Conservation (phyloP, 2,888 invertebrate species). For the Polietes domitor region DNA sequence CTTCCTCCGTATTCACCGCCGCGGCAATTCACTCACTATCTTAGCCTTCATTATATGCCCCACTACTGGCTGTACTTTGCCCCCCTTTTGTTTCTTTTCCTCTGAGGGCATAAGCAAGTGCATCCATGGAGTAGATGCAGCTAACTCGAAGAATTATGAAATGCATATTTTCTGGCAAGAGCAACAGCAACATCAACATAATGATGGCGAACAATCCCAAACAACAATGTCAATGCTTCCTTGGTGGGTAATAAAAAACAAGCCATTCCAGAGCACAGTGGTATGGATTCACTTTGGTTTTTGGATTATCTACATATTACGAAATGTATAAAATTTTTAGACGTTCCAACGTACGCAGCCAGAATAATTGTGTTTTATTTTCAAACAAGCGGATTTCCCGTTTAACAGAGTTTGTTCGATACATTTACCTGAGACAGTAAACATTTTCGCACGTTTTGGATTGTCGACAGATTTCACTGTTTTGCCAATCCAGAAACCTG, state of each 20-base stretch:
- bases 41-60: slow-evolving; percentile 11
- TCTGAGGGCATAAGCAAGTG: slow-evolving; percentile 22
- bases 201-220: not conserved
- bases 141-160: slow-evolving; percentile 50
- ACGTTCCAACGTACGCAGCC: too few relatives aligned
- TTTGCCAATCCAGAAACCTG: too few relatives aligned
- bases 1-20: not conserved
- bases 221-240: not conserved
- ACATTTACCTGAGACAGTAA: too few relatives aligned
- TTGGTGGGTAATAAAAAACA: not conserved
- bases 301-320: too few relatives aligned
- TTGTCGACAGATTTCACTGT: too few relatives aligned
- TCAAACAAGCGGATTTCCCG: too few relatives aligned
- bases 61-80: not conserved
- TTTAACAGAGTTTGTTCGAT: too few relatives aligned
- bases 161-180: slow-evolving; percentile 31
- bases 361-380: too few relatives aligned
- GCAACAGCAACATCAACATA: not conserved
- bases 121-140: slow-evolving; percentile 14
- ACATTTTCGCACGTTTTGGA: too few relatives aligned
- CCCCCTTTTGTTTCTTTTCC: not conserved
- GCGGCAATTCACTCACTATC: slow-evolving; percentile 1
- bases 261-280: too few relatives aligned
- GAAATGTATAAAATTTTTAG: too few relatives aligned
- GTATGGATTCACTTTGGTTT: too few relatives aligned